Conservation (phyloP, 37 sponge, comb jelly and placozoan genomes). For the Dysidea cf. avara region DNA sequence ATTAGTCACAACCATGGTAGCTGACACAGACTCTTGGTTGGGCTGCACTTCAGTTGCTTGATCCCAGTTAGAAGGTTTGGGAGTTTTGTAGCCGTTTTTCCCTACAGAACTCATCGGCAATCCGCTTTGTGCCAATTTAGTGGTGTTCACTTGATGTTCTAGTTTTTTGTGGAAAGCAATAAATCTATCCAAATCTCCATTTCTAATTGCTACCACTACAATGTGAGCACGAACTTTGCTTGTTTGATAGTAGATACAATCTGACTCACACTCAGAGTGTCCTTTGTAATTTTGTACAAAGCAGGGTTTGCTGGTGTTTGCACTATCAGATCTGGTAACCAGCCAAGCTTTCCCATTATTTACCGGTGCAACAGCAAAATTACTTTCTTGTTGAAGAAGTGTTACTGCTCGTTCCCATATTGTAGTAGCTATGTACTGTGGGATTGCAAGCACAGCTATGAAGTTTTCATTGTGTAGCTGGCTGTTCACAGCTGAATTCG, state of each 20-base stretch:
- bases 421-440: neutral
- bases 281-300: slow-evolving; percentile 8
- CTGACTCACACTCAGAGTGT: slow-evolving; percentile 12
- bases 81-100: no score
- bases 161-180: neutral
- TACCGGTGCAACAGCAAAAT: slow-evolving; percentile 11
- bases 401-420: neutral
- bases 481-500: no score
- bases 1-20: no score
- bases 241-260: neutral
- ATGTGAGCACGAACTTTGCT: slow-evolving; percentile 3
- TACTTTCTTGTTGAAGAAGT: neutral
- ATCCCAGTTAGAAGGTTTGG: no score
- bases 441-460: neutral
- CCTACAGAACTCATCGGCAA: neutral
- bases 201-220: neutral
- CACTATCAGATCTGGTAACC: neutral
- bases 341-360: neutral
- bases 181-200: slow-evolving; percentile 7
- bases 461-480: neutral
- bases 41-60: no score
- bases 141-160: neutral
- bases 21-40: no score
- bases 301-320: neutral
- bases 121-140: slow-evolving; percentile 10